Conservation (phyloP, 2,888 invertebrate species). For the Drymonia ruficornis region DNA sequence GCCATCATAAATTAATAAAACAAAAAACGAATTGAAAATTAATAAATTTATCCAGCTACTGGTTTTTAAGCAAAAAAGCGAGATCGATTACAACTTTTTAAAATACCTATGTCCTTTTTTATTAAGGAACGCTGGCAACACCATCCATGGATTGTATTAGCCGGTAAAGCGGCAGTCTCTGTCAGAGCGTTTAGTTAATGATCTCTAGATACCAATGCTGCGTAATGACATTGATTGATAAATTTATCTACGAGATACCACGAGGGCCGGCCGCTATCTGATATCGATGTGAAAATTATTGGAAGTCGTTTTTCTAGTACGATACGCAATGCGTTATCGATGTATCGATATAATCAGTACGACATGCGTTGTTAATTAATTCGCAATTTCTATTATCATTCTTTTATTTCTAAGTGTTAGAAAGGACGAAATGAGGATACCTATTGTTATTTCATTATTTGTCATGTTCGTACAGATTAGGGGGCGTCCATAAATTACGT, state of each 20-base stretch:
- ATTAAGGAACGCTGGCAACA: not conserved
- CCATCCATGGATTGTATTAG: not conserved
- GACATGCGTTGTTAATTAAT: not conserved
- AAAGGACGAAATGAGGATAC: no score
- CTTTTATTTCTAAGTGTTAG: no score
- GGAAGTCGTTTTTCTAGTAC: not conserved
- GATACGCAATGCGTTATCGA: not conserved
- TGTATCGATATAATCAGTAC: conserved; percentile 1
- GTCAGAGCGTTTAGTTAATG: conserved; percentile 32
- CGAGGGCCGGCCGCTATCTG: conserved; percentile 16
- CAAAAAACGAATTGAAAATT: no score
- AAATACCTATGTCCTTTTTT: not conserved
- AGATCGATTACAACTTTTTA: no score
- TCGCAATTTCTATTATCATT: not conserved
- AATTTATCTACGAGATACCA: conserved; percentile 14
- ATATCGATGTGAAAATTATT: conserved; percentile 14
- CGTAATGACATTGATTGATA: conserved; percentile 28
- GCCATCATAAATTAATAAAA: no score
- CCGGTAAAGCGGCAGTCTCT: conserved; percentile 8
- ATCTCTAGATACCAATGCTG: conserved; percentile 22
- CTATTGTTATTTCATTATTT: no score
- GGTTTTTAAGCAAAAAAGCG: not conserved
- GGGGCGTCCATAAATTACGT: no score
- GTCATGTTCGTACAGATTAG: no score
- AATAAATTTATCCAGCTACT: not conserved